Evolutionary conservation across 2,113 vertebrate species (phyloP), one percentile per base, ranked within the genome.

Genomic region (Mixornis gularis): DNA sequence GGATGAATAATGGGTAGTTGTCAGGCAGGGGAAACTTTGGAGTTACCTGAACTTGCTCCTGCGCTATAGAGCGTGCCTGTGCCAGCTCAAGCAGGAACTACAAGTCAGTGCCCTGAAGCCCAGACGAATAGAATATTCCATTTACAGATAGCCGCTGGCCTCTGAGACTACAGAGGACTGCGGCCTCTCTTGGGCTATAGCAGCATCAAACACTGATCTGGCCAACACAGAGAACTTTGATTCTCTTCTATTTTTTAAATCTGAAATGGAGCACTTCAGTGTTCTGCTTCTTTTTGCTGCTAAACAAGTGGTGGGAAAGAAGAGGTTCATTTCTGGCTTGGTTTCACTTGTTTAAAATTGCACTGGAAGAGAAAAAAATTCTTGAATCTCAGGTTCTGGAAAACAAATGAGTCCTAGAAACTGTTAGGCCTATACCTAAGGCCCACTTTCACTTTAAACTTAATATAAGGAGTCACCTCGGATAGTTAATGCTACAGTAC

Each of bases 11-110:
- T 13, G 44, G 26, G 12, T 15, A 51, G 60, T 24, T 1, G 1
- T 70, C 34, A 51, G 48, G 64, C 36, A 63, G n/a, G 58, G 18
- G 12, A 60, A 87, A 74, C 36, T 71, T 74, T 21, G 32, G 38
- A 71, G 48, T 29, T 55, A 44, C 12, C 32, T 80, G 4, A 85
- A 92, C 13, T 38, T 56, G 27, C 29, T 51, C 25, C 24, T 34
- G 60, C 44, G 68, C 51, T 85, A n/a, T 0, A 0, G 29, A 86
- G 69, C 2, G 0, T n/a, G 60, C 20, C 40, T 41, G 21, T 32
- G 46, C 30, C 87, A 85, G 59, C 59, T 58, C 79, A 51, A 22
- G 68, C 43, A 85, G 49, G 70, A 58, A 69, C 26, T 3, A 4
- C 17, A 40, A 62, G 49, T 41, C 30, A 20, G 52, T 65, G 30